Conservation (phyloP, 2,113 vertebrate species). For the Brachyhypopomus occidentalis region DNA sequence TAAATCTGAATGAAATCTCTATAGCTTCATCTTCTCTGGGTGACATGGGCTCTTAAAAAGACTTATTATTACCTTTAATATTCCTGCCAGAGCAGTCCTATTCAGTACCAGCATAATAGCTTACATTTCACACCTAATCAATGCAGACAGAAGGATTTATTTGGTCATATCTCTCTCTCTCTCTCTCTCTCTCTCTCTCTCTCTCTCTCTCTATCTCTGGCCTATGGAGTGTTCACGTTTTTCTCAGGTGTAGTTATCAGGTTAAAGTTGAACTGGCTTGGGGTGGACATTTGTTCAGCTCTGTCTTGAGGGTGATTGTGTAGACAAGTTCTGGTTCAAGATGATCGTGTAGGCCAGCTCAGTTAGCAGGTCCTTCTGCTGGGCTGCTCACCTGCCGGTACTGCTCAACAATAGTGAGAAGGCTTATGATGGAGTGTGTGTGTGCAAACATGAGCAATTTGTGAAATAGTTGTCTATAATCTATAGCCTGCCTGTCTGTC, state of each 20-base stretch:
- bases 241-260: constrained; percentile 12
- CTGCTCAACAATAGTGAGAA: too few species aligned
- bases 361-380: too few species aligned
- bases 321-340: too few species aligned
- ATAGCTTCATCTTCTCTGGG: constrained; percentile 32
- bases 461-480: too few species aligned
- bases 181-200: not conserved
- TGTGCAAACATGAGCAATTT: too few species aligned
- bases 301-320: not conserved
- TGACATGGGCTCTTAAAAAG: constrained; percentile 45
- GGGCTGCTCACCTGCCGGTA: too few species aligned
- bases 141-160: constrained; percentile 60
- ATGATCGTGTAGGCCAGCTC: too few species aligned
- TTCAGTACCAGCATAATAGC: constrained; percentile 46
- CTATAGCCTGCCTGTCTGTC: not conserved
- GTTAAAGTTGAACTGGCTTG: not conserved
- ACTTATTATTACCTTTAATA: constrained; percentile 52
- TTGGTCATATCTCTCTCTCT: not conserved
- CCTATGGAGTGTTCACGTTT: not conserved
- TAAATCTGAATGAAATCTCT: constrained; percentile 32
- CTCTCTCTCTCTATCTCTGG: not conserved
- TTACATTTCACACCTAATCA: constrained; percentile 58
- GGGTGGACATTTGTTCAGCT: not conserved
- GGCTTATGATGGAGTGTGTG: too few species aligned
- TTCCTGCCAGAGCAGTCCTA: constrained; percentile 52